Base-by-base conservation (phyloP, 2,888 invertebrate species). In the Thecophora atra region DNA sequence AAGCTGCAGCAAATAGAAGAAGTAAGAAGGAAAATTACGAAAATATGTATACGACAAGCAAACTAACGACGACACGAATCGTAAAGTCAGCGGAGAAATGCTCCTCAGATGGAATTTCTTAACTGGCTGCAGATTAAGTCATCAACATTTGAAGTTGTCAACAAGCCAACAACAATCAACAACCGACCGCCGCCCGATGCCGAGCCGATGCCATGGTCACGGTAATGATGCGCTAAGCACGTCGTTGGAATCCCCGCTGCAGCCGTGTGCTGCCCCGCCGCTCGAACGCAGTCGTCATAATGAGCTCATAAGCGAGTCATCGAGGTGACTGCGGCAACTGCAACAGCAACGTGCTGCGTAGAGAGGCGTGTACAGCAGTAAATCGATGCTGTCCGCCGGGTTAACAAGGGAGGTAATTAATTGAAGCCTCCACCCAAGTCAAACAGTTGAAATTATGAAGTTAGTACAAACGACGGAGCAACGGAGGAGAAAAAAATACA, bases 101-200 rank as follows among this genome's bases (percentile, higher is more conserved):
- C 24, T 63, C 62, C 63, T 62, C 70, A 70, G 62, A 21, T 7
- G 62, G 62, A 62, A 37, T 62, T 63, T 63, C 52, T 70, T 51
- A 37, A 63, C 44, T 64, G 44, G 44, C 28, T 74, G 37, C 72
- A 75, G 77, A 78, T 78, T 77, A 78, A 78, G 77, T 74, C 78
- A 77, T 78, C 78, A 78, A 77, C 76, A 75, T 76, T 77, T 78
- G 75, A 73, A 78, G 76, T 78, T 78, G 78, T 78, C 78, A 78
- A 78, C 72, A 42, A 73, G 71, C 65, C 72, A 75, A 70, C 72
- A 75, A 75, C 76, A 76, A 74, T n/a, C 73, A 74, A 72, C 73
- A 73, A 68, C 58, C 28, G 24, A 68, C 37, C 64, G 65, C 67
- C 17, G 52, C 44, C 65, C 66, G 54, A 71, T 54, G 58, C 73